These are phyloP conservation scores for Panurus biarmicus DNA, from an alignment of 2,113 vertebrate genomes.

Conservation along the genomic window DNA sequence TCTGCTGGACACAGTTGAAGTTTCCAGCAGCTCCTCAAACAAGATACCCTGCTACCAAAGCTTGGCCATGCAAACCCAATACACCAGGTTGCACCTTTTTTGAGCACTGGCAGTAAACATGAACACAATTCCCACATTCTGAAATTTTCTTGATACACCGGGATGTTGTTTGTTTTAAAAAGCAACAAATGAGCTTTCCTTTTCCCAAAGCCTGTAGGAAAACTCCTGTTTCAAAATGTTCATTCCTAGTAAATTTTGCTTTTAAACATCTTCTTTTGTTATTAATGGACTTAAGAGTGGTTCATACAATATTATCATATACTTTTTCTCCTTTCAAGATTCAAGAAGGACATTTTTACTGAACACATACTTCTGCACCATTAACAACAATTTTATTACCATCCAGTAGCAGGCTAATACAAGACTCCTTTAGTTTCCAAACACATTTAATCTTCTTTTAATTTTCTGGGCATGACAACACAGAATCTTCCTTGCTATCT, in stretches of 20 bases:
- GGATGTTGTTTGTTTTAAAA: not conserved
- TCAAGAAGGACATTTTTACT: not conserved
- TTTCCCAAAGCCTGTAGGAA: not conserved
- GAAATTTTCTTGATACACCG: not conserved
- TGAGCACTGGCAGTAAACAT: not conserved
- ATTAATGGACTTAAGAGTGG: not conserved
- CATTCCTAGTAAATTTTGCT: not conserved
- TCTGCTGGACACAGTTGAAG: not conserved
- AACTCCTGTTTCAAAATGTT: not conserved
- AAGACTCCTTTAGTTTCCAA: not conserved
- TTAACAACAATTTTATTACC: not conserved
- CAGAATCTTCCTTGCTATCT: not conserved
- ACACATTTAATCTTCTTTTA: not conserved
- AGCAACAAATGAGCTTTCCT: not conserved
- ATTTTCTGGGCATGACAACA: not conserved
- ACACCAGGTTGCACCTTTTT: not conserved
- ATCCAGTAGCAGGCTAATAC: not conserved
- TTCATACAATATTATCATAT: not conserved
- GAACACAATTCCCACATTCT: not conserved
- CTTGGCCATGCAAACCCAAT: not conserved
- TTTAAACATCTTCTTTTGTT: not conserved
- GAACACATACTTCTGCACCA: not conserved
- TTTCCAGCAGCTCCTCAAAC: not conserved
- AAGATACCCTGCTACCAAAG: not conserved
- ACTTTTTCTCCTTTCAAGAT: not conserved